Percentiles rank a stretch among this genome's conserved stretches.
phyloP scores from a whole-genome alignment of 2,888 invertebrate species.

The Yponomeuta plumbellus region DNA sequence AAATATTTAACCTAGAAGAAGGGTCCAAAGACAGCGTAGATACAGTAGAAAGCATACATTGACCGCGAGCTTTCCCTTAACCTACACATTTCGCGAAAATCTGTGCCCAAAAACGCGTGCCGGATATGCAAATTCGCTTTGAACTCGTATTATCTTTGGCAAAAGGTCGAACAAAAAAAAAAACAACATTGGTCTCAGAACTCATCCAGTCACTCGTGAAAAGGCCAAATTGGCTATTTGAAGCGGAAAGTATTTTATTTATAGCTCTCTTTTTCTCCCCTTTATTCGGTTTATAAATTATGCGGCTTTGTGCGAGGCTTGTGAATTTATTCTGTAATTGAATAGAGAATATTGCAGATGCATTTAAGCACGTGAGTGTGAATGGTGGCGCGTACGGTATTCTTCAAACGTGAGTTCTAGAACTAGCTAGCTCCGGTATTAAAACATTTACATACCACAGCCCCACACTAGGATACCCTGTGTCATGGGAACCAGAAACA shows the following conservation, averaged over 20 bases:
- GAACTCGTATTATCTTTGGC: neutral
- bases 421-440: too few species aligned
- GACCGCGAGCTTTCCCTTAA: too few species aligned
- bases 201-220: constrained; percentile 36
- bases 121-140: constrained; percentile 10
- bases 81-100: neutral
- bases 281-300: constrained; percentile 5
- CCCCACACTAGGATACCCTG: too few species aligned
- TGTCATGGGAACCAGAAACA: too few species aligned
- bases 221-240: constrained; percentile 43
- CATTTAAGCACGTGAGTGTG: neutral
- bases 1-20: too few species aligned
- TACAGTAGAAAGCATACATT: too few species aligned
- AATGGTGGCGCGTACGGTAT: too few species aligned
- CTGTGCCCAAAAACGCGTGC: neutral
- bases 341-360: neutral
- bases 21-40: too few species aligned
- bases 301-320: neutral
- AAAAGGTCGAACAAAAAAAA: neutral
- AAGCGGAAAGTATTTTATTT: constrained; percentile 51
- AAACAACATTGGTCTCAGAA: constrained; percentile 9
- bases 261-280: constrained; percentile 26
- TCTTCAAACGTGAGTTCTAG: too few species aligned
- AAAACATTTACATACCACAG: too few species aligned
- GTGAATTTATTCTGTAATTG: neutral